phyloP scores from a whole-genome alignment of 2,113 vertebrate species.

The Nanorana parkeri region DNA sequence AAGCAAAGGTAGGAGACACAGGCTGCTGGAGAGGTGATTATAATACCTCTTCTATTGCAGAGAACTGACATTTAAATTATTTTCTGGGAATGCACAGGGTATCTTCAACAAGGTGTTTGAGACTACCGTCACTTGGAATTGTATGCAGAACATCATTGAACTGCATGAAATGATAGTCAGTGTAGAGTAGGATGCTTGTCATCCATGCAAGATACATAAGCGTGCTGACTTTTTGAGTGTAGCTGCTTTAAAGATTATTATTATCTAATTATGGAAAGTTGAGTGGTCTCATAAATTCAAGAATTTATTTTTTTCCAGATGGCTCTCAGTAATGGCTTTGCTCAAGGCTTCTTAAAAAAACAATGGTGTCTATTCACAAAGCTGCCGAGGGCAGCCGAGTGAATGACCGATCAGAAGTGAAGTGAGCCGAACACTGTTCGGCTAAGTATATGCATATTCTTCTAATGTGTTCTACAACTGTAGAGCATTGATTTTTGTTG shows the following conservation, averaged over 20 bases:
- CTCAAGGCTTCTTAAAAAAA: background rate
- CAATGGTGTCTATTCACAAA: too few relatives aligned
- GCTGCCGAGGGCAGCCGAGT: too few relatives aligned
- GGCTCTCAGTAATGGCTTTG: background rate
- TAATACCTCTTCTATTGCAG: too few relatives aligned
- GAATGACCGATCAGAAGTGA: too few relatives aligned
- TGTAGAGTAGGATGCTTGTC: background rate
- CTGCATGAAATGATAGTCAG: background rate
- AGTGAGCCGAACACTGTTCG: too few relatives aligned
- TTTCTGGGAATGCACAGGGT: too few relatives aligned
- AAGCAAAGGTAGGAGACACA: too few relatives aligned
- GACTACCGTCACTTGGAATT: too few relatives aligned
- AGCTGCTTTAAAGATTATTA: conserved; percentile 6
- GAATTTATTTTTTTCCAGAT: background rate
- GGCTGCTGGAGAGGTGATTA: too few relatives aligned
- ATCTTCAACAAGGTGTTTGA: too few relatives aligned
- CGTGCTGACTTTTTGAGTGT: conserved; percentile 13
- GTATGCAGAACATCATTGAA: too few relatives aligned
- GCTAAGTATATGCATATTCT: background rate
- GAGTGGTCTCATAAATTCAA: conserved; percentile 20
- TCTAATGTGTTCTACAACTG: background rate
- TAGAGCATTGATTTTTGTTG: background rate
- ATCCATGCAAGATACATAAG: conserved; percentile 15
- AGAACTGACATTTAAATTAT: too few relatives aligned
- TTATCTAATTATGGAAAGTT: conserved; percentile 11